phyloP scores from a whole-genome alignment of 2,888 invertebrate genomes.

The Chloroclysta siterata region DNA sequence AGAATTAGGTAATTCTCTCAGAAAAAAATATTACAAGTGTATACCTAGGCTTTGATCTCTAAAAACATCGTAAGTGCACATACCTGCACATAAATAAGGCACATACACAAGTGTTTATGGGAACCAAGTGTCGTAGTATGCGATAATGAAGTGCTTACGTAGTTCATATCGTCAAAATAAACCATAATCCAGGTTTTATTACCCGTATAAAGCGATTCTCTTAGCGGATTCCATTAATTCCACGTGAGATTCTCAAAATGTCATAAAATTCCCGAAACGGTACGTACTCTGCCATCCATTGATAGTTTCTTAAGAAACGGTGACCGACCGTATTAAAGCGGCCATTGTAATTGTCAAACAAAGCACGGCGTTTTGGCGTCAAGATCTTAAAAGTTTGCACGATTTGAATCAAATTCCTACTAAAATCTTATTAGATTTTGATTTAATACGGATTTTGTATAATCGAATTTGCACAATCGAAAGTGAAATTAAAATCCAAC shows the following conservation, averaged over 20 bases:
- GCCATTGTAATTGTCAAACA: not conserved
- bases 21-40: too few relatives aligned
- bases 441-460: too few relatives aligned
- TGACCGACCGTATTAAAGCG: not conserved
- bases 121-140: slow-evolving; percentile 16
- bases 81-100: too few relatives aligned
- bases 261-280: slow-evolving; percentile 61
- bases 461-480: too few relatives aligned
- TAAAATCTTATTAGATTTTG: too few relatives aligned
- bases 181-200: slow-evolving; percentile 36
- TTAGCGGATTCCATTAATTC: slow-evolving; percentile 60
- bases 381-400: too few relatives aligned
- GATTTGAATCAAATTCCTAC: too few relatives aligned
- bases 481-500: too few relatives aligned
- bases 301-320: not conserved
- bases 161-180: slow-evolving; percentile 32
- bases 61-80: too few relatives aligned
- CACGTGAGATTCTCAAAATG: slow-evolving; percentile 51
- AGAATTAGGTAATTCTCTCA: too few relatives aligned
- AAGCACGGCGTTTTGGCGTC: not conserved
- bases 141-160: slow-evolving; percentile 25
- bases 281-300: slow-evolving; percentile 35
- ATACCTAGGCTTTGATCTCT: too few relatives aligned
- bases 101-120: not conserved
- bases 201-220: slow-evolving; percentile 41